Base-by-base conservation (phyloP, 2,797 vertebrate genomes). In the Urosaurus nigricauda region DNA sequence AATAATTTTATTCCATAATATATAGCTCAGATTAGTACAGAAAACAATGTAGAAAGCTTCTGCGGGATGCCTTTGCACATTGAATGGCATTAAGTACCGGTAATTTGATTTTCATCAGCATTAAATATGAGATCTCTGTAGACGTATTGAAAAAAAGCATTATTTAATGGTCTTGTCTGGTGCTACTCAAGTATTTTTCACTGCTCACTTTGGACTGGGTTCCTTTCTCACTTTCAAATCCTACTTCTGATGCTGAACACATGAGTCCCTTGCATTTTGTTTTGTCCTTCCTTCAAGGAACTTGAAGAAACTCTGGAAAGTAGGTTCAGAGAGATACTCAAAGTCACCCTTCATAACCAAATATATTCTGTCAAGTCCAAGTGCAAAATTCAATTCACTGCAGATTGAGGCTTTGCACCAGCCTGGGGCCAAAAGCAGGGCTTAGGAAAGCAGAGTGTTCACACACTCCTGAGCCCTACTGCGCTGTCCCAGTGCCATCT, bases 211-310 rank as follows among this genome's bases (percentile, higher is more conserved):
- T 71, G 32, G n/a, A 40, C 2, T 7, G n/a, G 17, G 21, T 78
- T 56, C 83, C n/a, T 79, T 5, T 21, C n/a, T 53, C 32, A 79
- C 14, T 82, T 26, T 81, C 73, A 88, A 70, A 24, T 79, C 0
- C n/a, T 75, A 87, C 75, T 89, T 92, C 90, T 87, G 89, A 47
- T 29, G 74, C n/a, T 87, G 79, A 81, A 85, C 80, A 87, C 3
- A 86, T 90, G 11, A n/a, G 89, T 83, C 24, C 43, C 53, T 68
- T 26, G 4, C 9, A 56, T 35, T 17, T 65, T 81, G 65, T 32
- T 29, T 32, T 26, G 53, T 12, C 40, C n/a, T 68, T 82, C 70
- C 26, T 85, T 63, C 40, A 9, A 74, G 40, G 14, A 71, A 16
- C 26, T 74, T 32, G 60, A 19, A n/a, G n/a, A n/a, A n/a, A 32